Base-by-base conservation (phyloP, 2,888 invertebrate species). In the Seira sanloemensis region DNA sequence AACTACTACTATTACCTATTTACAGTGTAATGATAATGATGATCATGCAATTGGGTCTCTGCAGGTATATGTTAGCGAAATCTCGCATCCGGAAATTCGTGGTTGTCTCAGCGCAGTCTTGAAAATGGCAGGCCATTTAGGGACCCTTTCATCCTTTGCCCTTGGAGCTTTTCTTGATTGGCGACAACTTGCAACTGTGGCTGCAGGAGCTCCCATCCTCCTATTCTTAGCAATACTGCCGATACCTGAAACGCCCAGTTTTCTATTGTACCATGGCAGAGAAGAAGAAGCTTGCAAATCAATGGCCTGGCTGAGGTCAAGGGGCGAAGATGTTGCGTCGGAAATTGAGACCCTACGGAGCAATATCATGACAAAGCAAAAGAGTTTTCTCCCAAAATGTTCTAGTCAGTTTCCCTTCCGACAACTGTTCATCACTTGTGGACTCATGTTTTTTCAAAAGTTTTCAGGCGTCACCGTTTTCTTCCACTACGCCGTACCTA, bases 171-270 rank as follows among this genome's bases (percentile, higher is more conserved):
- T 95, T 91, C 92, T 96, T 7, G 95, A 95, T 91, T 97, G 97
- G 97, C 93, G 96, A 86, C 95, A 96, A 91, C 93, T 97, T 81
- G 97, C 97, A 0, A 93, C 95, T 46, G 93, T 96, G 87, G 96
- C 96, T 86, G 94, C 96, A 7, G 93, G 95, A 50, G 95, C 96
- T 7, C 96, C 96, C 0, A 92, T 96, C 76, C 93, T 96, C 85
- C 94, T 96, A 85, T 95, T 96, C 91, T 88, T 92, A 18, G 94
- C 95, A 4, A 94, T 95, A 78, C 93, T 95, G 74, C 94, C 94
- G 91, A 94, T 97, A 90, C 97, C 97, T 27, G 97, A 98, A 92
- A 97, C 97, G 54, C 97, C 97, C 18, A 95, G 96, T 90, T 96
- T 95, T 91, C 93, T 96, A 85, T 94, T 96, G 1, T 93, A 96